phyloP scores from a whole-genome alignment of 2,888 invertebrate species.

The Dendrolimus pini region DNA sequence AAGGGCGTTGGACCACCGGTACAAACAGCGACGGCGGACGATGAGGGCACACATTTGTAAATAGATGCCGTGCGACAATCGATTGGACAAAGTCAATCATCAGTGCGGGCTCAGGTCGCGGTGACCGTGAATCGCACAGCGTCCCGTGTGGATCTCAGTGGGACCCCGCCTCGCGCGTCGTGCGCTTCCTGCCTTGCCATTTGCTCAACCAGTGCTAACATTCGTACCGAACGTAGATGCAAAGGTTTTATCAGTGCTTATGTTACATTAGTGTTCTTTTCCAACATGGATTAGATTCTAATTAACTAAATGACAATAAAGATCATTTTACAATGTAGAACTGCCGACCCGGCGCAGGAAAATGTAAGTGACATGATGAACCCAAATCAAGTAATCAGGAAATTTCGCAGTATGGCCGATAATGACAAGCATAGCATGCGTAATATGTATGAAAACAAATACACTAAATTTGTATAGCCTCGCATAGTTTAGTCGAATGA shows the following conservation, averaged over 20 bases:
- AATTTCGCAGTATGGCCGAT: background rate
- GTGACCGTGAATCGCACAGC: conserved; percentile 66
- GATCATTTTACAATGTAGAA: conserved; percentile 62
- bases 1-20: conserved; percentile 40
- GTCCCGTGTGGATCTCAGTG: conserved; percentile 49
- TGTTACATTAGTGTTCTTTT: conserved; percentile 24
- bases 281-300: conserved; percentile 7
- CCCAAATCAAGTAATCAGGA: background rate
- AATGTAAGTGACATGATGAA: conserved; percentile 54
- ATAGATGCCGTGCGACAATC: conserved; percentile 55
- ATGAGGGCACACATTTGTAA: conserved; percentile 44
- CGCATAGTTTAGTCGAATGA: too few species aligned
- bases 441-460: background rate
- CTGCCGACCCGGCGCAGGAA: conserved; percentile 59
- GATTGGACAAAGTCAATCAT: conserved; percentile 71
- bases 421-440: conserved; percentile 1
- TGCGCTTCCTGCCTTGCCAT: conserved; percentile 47
- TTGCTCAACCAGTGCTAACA: conserved; percentile 12
- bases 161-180: conserved; percentile 51
- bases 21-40: conserved; percentile 37
- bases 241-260: conserved; percentile 1
- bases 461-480: too few species aligned
- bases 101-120: conserved; percentile 54
- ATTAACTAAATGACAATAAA: conserved; percentile 36
- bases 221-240: conserved; percentile 10